These are phyloP conservation scores for Pseudonaja textilis DNA, from an alignment of 2,113 vertebrate genomes.

Conservation along the genomic window DNA sequence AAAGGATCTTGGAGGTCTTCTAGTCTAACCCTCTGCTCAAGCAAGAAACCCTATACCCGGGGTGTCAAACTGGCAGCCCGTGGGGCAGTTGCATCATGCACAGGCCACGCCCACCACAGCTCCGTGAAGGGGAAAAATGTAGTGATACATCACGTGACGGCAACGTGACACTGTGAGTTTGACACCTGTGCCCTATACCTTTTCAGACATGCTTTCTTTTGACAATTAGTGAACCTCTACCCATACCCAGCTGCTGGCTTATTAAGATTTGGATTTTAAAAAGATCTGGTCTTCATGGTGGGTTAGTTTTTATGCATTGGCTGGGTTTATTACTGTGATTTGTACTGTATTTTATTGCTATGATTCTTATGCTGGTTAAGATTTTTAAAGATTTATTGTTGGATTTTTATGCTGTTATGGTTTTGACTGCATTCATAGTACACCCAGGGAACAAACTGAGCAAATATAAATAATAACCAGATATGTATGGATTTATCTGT, in stretches of 20 bases:
- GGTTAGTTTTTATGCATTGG: neutral
- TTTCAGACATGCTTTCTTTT: neutral
- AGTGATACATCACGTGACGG: rapidly evolving
- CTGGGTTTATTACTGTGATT: neutral
- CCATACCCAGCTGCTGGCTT: neutral
- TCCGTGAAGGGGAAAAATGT: too few species aligned
- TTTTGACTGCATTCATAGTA: neutral
- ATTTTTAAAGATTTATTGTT: neutral
- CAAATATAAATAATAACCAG: neutral
- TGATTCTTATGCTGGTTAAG: neutral
- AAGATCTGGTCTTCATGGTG: neutral
- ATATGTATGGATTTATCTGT: neutral
- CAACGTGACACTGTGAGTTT: too few species aligned
- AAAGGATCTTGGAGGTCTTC: neutral
- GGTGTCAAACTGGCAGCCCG: too few species aligned
- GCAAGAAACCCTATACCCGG: neutral
- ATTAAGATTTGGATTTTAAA: neutral
- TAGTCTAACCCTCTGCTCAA: neutral
- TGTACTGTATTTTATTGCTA: neutral
- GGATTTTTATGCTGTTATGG: neutral
- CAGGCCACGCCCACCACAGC: too few species aligned
- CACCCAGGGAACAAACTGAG: neutral
- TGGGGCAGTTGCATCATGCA: too few species aligned
- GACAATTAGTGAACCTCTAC: neutral
- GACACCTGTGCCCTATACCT: neutral